Evolutionary conservation across 1,140 invertebrate species (phyloP).

Genomic region (Orius insidiosus): DNA sequence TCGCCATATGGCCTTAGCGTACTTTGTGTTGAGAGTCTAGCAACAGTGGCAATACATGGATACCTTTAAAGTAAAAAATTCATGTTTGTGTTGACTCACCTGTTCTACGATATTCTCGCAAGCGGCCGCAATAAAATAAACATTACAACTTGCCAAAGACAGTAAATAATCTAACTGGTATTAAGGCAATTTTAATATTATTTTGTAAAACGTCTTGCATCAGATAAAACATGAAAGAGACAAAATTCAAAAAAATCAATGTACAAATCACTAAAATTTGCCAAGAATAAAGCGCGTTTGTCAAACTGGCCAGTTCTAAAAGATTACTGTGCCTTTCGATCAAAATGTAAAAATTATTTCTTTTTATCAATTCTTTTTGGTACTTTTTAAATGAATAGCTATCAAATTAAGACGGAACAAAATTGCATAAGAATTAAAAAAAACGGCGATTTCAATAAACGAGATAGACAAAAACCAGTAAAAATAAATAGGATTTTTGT

Average conservation of each 20-base stretch:
- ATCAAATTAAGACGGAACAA: constrained; percentile 1
- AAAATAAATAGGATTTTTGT: neutral
- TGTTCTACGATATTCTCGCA: constrained; percentile 1
- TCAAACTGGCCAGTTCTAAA: neutral
- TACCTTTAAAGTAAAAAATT: too few species aligned
- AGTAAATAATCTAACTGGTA: constrained; percentile 1
- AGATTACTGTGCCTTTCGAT: neutral
- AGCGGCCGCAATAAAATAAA: constrained; percentile 4
- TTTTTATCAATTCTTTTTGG: neutral
- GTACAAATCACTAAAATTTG: constrained; percentile 6
- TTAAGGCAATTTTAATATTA: neutral
- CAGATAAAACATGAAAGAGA: constrained; percentile 5
- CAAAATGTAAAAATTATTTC: neutral
- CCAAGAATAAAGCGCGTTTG: constrained; percentile 1
- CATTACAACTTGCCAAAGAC: constrained; percentile 2
- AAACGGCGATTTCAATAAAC: neutral
- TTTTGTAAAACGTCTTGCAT: constrained; percentile 4
- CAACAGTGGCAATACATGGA: too few species aligned
- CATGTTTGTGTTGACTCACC: too few species aligned
- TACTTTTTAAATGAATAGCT: constrained; percentile 1
- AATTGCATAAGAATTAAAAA: constrained; percentile 5
- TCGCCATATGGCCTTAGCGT: too few species aligned
- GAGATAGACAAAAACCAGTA: neutral
- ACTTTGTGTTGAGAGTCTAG: too few species aligned
- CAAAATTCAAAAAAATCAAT: constrained; percentile 6